Evolutionary conservation across 2,888 invertebrate species (phyloP).

Genomic region (Zootermopsis nevadensis): DNA sequence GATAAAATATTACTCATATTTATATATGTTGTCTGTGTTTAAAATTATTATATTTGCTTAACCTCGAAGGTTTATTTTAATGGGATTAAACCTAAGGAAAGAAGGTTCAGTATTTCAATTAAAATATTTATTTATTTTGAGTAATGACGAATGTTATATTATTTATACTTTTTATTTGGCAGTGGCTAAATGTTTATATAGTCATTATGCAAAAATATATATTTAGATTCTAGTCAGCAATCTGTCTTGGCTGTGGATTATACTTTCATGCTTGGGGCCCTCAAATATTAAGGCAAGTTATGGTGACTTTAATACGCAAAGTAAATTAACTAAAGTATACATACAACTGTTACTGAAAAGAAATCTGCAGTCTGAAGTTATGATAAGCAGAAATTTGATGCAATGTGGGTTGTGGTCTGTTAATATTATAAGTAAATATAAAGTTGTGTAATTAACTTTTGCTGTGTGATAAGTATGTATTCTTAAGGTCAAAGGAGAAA

Average conservation of each 20-base stretch:
- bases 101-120: background rate
- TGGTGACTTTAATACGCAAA: constrained; percentile 14
- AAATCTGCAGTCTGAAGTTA: background rate
- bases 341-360: background rate
- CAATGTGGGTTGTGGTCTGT: background rate
- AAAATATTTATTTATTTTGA: background rate
- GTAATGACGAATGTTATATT: background rate
- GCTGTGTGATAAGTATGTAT: constrained; percentile 13
- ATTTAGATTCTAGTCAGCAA: background rate
- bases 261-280: constrained; percentile 28
- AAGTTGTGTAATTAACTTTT: background rate
- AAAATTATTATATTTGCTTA: background rate
- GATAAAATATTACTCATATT: background rate
- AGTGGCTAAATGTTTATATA: constrained; percentile 11
- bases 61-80: background rate
- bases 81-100: background rate
- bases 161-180: background rate
- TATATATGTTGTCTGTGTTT: background rate
- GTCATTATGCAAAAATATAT: background rate
- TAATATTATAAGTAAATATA: background rate
- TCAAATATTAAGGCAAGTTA: constrained; percentile 24
- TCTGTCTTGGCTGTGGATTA: constrained; percentile 23
- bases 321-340: constrained; percentile 6
- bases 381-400: background rate
- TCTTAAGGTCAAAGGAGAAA: background rate